Conservation (phyloP, 2,113 vertebrate genomes). For the Microcebus lehilahytsara region DNA sequence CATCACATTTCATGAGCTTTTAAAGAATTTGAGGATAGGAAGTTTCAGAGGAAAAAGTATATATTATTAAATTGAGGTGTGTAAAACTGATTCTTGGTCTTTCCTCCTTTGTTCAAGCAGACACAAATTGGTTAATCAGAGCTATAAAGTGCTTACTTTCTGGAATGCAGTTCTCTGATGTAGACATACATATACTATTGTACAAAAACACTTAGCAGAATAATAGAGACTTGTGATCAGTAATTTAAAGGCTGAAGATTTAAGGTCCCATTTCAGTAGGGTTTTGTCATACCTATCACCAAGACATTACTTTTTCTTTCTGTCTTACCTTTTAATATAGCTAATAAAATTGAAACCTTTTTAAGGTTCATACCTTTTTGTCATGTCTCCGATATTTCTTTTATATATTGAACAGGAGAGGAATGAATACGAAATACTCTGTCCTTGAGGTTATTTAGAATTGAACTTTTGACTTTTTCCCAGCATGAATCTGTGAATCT, state of each 20-base stretch:
- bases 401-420: not conserved
- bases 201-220: not conserved
- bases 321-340: not conserved
- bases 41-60: not conserved
- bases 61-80: not conserved
- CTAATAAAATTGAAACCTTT: not conserved
- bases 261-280: not conserved
- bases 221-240: not conserved
- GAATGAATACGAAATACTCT: constrained; percentile 47
- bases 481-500: constrained; percentile 43
- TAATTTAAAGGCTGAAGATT: not conserved
- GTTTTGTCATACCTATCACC: not conserved
- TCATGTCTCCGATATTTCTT: not conserved
- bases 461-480: constrained; percentile 60
- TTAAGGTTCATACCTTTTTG: not conserved
- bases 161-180: not conserved
- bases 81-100: not conserved
- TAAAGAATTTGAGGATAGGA: not conserved
- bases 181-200: not conserved
- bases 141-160: not conserved
- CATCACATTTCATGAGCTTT: not conserved
- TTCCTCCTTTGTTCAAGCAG: not conserved
- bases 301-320: not conserved
- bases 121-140: not conserved
- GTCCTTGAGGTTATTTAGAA: constrained; percentile 40